These are phyloP conservation scores for Pedionomus torquatus DNA, from an alignment of 2,113 vertebrate genomes.

Conservation along the genomic window DNA sequence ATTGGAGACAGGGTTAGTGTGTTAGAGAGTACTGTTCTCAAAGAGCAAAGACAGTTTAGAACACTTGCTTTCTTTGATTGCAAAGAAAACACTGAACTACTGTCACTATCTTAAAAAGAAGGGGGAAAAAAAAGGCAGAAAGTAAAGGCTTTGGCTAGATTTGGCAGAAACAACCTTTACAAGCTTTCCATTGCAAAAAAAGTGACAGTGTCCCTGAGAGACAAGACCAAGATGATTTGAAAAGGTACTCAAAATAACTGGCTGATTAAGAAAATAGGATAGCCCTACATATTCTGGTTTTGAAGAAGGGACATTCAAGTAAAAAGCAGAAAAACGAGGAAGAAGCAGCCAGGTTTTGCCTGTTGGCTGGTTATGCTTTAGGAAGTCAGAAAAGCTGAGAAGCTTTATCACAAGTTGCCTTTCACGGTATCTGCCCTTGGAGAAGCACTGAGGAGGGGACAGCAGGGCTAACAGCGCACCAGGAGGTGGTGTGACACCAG, in stretches of 20 bases:
- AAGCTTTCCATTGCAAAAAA: not conserved
- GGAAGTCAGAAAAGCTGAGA: rapidly evolving
- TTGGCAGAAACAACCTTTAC: not conserved
- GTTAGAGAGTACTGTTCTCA: not conserved
- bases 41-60: not conserved
- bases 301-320: not conserved
- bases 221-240: not conserved
- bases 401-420: not conserved
- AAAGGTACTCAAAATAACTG: not conserved
- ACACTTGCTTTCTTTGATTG: not conserved
- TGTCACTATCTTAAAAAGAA: not conserved
- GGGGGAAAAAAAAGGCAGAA: not conserved
- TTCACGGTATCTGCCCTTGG: not conserved
- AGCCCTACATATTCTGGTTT: not conserved
- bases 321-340: not conserved
- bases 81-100: not conserved
- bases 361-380: not conserved
- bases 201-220: not conserved
- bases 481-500: not conserved
- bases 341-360: not conserved
- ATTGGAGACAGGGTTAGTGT: not conserved
- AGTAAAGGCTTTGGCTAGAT: not conserved
- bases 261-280: not conserved
- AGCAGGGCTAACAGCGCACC: not conserved
- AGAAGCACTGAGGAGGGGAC: not conserved